Percentiles rank a stretch among this genome's conserved stretches.
Evolutionary conservation across 2,888 invertebrate species (phyloP).

Genomic region (Chelonus formosanus): DNA sequence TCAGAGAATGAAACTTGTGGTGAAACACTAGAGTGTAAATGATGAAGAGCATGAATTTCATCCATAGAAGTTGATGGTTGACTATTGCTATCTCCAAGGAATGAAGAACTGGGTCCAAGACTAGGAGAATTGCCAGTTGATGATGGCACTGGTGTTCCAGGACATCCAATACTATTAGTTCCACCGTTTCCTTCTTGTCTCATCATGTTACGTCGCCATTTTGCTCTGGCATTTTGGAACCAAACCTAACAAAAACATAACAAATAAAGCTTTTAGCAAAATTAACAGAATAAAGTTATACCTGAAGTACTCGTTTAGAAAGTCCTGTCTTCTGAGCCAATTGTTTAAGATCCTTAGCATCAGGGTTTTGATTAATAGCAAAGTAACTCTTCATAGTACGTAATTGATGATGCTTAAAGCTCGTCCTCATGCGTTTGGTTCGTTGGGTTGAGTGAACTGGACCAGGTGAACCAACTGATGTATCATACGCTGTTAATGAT

Average conservation of each 20-base stretch:
- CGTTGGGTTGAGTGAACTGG: slow-evolving; percentile 74
- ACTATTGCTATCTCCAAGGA: slow-evolving; percentile 66
- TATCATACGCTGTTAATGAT: slow-evolving; percentile 77
- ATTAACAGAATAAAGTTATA: slow-evolving; percentile 61
- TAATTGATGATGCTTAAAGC: slow-evolving; percentile 98
- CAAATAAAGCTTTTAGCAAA: not conserved
- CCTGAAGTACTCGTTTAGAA: slow-evolving; percentile 97
- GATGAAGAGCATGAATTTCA: slow-evolving; percentile 67
- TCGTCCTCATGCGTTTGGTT: slow-evolving; percentile 97
- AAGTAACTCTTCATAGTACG: slow-evolving; percentile 99
- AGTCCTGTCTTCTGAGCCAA: slow-evolving; percentile 98
- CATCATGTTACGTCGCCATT: slow-evolving; percentile 95
- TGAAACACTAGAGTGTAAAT: slow-evolving; percentile 66
- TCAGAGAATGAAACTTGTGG: slow-evolving; percentile 64
- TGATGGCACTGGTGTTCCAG: slow-evolving; percentile 61
- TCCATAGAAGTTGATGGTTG: slow-evolving; percentile 68
- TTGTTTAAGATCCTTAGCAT: slow-evolving; percentile 98
- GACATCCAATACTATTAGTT: slow-evolving; percentile 53
- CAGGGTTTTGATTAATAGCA: slow-evolving; percentile 98
- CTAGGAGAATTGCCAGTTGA: slow-evolving; percentile 61
- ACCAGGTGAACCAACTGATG: slow-evolving; percentile 76
- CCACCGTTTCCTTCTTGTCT: slow-evolving; percentile 74
- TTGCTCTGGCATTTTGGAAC: slow-evolving; percentile 99
- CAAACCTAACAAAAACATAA: slow-evolving; percentile 77
- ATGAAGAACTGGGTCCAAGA: slow-evolving; percentile 60